phyloP scores from a whole-genome alignment of 1,140 invertebrate genomes.

The Aphaenogaster floridana region DNA sequence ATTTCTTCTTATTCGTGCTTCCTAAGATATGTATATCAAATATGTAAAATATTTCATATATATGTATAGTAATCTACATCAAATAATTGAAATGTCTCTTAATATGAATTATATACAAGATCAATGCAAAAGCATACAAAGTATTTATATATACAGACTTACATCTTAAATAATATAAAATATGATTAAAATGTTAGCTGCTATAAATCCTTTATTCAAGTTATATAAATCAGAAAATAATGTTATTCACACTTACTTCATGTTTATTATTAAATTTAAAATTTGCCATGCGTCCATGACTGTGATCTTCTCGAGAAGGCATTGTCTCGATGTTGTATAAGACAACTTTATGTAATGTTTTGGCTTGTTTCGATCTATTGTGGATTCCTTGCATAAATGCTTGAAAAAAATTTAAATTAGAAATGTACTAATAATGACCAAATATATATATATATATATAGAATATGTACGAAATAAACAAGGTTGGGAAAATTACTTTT shows the following conservation, averaged over 20 bases:
- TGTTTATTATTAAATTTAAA: slow-evolving; percentile 78
- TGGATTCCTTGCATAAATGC: neutral
- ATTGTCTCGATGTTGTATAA: slow-evolving; percentile 56
- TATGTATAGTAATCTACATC: neutral
- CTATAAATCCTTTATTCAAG: neutral
- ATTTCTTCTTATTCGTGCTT: slow-evolving; percentile 94
- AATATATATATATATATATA: no score
- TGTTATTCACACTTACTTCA: slow-evolving; percentile 71
- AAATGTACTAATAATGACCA: neutral
- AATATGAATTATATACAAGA: neutral
- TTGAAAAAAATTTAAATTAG: neutral
- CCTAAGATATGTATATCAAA: slow-evolving; percentile 86
- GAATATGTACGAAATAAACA: neutral
- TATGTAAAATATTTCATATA: neutral
- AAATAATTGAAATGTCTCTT: neutral
- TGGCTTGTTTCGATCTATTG: neutral
- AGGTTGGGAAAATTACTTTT: no score
- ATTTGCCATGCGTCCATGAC: slow-evolving; percentile 70
- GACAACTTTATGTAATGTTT: neutral
- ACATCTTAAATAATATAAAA: neutral
- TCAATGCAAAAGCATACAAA: neutral
- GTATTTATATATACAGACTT: neutral
- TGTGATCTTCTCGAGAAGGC: slow-evolving; percentile 71
- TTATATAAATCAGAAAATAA: slow-evolving; percentile 31
- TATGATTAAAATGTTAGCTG: neutral